Evolutionary conservation across 2,797 vertebrate genomes (phyloP), one percentile per base, ranked within the genome.

Genomic region (Megaceryle alcyon): DNA sequence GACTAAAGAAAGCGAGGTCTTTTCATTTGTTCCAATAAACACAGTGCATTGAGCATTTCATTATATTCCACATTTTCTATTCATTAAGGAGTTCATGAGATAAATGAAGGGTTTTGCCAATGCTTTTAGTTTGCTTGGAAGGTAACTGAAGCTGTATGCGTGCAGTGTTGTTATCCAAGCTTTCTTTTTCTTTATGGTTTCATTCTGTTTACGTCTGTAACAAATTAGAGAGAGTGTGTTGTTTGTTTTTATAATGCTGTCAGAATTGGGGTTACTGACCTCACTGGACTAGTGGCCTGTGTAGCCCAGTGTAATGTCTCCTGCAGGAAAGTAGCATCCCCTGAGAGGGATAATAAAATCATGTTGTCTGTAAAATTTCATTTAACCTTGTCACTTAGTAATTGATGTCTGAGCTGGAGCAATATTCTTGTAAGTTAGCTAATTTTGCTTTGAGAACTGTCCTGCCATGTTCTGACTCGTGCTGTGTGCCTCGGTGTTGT

Each of bases 401-500:
- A 57, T 48, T 75, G 71, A 35, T 72, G 91, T 84, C 63, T 63
- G 51, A 93, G 54, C 68, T 91, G 73, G 60, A 77, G 56, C 48
- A 31, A 29, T 53, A 18, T 23, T 21, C 43, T 69, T 68, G 41
- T 70, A 73, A 66, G 23, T 70, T n/a, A 23, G 29, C 37, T 80
- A 33, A 28, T 53, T 87, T 86, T 65, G 56, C 8, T 83, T 78
- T 0, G 0, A n/a, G 56, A 59, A 28, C 51, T 51, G 23, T 56
- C 86, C 48, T 46, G 63, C 73, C 12, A 0, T 7, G n/a, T 80
- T 88, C 61, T 68, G 53, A 8, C 57, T 64, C n/a, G 31, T 53
- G 25, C 35, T 37, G 1, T 10, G 10, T 35, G 77, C 49, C 80
- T 59, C 54, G n/a, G 33, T 2, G 1, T 56, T 0, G 0, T 0